These are phyloP conservation scores for Macquaria ambigua DNA, from an alignment of 2,113 vertebrate genomes.

Conservation along the genomic window DNA sequence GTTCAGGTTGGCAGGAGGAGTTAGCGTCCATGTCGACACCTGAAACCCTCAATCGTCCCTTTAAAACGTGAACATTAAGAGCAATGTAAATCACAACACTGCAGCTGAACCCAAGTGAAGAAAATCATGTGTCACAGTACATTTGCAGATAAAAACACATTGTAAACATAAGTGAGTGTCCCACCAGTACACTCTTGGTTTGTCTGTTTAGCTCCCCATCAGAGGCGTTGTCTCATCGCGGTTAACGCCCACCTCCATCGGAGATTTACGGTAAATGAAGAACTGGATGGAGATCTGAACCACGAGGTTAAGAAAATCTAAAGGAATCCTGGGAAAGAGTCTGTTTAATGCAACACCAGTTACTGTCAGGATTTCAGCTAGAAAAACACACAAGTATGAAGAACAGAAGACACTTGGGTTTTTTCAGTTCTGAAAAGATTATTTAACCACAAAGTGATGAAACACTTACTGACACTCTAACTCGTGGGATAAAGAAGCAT, in stretches of 20 bases:
- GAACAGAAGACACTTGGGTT: background rate
- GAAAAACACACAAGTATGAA: background rate
- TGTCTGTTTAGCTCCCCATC: constrained; percentile 54
- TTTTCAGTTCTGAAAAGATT: background rate
- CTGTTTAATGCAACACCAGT: background rate
- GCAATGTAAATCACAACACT: constrained; percentile 6
- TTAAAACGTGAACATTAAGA: constrained; percentile 22
- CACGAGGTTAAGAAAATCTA: constrained; percentile 61
- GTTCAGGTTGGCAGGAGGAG: background rate
- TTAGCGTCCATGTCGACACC: background rate
- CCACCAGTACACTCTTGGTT: background rate
- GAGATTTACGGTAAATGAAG: constrained; percentile 73
- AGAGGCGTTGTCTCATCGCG: constrained; percentile 70
- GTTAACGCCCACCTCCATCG: background rate
- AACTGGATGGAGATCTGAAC: constrained; percentile 85
- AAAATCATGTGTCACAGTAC: background rate
- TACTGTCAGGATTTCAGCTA: too few relatives aligned
- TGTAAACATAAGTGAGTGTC: constrained; percentile 36
- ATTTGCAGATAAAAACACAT: background rate
- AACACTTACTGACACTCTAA: background rate
- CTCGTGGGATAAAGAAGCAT: background rate
- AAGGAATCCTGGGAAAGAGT: background rate
- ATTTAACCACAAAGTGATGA: background rate
- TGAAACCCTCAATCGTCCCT: constrained; percentile 4
- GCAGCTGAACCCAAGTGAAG: constrained; percentile 2